Evolutionary conservation across 2,797 vertebrate species (phyloP).

Genomic region (Catamblyrhynchus diadema): DNA sequence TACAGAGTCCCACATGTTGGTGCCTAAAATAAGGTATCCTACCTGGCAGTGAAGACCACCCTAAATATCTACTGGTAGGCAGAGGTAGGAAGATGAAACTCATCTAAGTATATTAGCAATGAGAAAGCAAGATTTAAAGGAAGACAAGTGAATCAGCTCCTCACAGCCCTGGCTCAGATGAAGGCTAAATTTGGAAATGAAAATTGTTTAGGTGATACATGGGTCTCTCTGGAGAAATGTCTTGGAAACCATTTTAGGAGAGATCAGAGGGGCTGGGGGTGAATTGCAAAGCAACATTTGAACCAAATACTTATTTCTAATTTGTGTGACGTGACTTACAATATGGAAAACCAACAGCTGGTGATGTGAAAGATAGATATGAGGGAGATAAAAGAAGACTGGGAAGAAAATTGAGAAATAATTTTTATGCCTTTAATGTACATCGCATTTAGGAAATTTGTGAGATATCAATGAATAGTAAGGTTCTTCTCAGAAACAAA

Average conservation of each 20-base stretch:
- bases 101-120: background rate
- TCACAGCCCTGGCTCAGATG: background rate
- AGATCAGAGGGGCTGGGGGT: background rate
- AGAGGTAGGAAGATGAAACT: background rate
- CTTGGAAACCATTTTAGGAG: background rate
- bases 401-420: background rate
- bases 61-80: background rate
- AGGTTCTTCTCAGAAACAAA: slow-evolving; percentile 21
- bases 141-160: background rate
- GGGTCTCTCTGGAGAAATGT: background rate
- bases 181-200: background rate
- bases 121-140: background rate
- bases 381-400: background rate
- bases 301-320: background rate
- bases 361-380: background rate
- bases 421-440: slow-evolving; percentile 6
- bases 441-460: background rate
- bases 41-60: background rate
- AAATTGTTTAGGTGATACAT: background rate
- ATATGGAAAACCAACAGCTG: background rate
- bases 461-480: slow-evolving; percentile 6
- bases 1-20: background rate
- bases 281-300: background rate
- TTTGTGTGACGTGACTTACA: background rate
- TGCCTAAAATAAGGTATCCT: background rate